Percentiles rank a stretch among this genome's conserved stretches.
phyloP scores from a whole-genome alignment of 2,797 vertebrate species.

The Molossus molossus region DNA sequence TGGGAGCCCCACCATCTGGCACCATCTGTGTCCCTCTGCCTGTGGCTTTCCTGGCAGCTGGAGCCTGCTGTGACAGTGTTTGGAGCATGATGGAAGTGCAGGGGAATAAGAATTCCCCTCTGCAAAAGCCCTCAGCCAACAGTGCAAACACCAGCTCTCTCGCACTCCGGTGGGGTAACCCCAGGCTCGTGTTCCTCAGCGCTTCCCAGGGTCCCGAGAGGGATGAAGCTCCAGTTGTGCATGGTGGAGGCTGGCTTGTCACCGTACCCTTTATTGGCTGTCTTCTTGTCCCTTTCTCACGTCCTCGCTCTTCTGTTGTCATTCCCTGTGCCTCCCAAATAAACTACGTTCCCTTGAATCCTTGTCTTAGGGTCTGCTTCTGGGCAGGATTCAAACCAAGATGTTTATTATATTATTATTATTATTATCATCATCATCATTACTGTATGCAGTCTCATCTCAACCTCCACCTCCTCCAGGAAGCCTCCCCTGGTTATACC shows the following conservation, averaged over 20 bases:
- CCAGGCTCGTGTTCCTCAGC: rapidly evolving
- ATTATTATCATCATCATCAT: neutral
- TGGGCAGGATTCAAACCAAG: neutral
- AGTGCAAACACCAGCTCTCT: neutral
- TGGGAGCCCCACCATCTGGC: neutral
- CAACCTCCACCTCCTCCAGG: conserved; percentile 22
- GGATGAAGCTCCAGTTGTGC: neutral
- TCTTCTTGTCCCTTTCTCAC: neutral
- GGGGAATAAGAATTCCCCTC: neutral
- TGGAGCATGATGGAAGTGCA: neutral
- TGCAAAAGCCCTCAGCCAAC: neutral
- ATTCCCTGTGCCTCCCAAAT: neutral
- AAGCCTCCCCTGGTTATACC: conserved; percentile 31
- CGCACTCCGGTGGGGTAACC: rapidly evolving
- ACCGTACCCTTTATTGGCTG: neutral
- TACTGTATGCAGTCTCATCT: neutral
- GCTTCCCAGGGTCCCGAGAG: neutral
- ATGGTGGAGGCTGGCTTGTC: rapidly evolving
- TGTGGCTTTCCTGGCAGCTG: neutral
- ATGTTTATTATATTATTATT: neutral
- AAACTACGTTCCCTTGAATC: neutral
- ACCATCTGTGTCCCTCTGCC: neutral
- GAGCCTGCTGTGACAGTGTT: neutral
- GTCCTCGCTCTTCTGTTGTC: neutral
- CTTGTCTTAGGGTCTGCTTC: neutral